phyloP scores from a whole-genome alignment of 2,113 vertebrate genomes.

The Urocitellus parryii region DNA sequence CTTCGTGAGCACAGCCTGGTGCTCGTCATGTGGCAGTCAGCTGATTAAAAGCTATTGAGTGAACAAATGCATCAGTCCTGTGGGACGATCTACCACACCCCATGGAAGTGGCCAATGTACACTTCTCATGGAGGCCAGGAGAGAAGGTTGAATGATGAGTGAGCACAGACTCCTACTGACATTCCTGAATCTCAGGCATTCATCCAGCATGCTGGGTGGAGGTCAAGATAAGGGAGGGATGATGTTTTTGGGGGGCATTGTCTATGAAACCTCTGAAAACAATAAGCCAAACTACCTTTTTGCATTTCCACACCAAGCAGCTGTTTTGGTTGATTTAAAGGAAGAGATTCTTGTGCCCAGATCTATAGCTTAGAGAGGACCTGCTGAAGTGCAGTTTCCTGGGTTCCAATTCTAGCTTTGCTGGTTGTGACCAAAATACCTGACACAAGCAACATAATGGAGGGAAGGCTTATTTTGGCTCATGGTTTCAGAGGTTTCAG shows the following conservation, averaged over 20 bases:
- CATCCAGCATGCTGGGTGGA: background rate
- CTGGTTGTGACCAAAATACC: no score
- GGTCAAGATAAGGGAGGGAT: background rate
- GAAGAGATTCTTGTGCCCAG: background rate
- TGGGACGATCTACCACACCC: background rate
- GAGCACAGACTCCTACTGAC: background rate
- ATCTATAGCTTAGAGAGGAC: background rate
- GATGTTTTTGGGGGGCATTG: background rate
- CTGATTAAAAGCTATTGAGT: background rate
- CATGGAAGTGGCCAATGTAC: background rate
- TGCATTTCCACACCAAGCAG: background rate
- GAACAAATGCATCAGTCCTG: background rate
- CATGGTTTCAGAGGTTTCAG: no score
- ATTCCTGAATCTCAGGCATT: background rate
- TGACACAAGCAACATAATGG: no score
- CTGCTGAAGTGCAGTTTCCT: background rate
- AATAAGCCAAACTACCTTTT: constrained; percentile 6
- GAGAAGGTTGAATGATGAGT: background rate
- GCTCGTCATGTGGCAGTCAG: background rate
- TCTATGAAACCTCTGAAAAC: constrained; percentile 3
- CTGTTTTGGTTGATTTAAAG: background rate
- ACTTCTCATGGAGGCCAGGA: background rate
- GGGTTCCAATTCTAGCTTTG: background rate
- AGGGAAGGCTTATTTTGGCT: no score
- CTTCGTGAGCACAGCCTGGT: background rate